Conservation (phyloP, 2,888 invertebrate species). For the Proisotoma minuta region DNA sequence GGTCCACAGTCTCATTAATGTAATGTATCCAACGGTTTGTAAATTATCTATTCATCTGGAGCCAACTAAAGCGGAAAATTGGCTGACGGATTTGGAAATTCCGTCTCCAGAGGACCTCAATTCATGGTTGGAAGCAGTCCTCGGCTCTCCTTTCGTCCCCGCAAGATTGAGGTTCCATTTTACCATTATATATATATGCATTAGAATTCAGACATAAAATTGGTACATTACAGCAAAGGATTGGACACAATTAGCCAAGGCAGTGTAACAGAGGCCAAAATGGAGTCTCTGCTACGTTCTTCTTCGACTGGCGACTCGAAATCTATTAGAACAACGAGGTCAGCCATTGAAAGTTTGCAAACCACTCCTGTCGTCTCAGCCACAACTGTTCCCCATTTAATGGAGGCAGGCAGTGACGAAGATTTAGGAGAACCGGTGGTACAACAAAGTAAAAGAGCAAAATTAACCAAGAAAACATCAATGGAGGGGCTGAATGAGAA, state of each 20-base stretch:
- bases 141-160: constrained; percentile 30
- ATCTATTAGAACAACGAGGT: constrained; percentile 1
- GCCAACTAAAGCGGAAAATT: constrained; percentile 38
- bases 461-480: neutral
- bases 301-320: neutral
- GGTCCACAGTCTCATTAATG: constrained; percentile 28
- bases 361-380: constrained; percentile 14
- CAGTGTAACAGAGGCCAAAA: constrained; percentile 15
- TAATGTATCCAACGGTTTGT: constrained; percentile 33
- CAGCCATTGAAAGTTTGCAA: constrained; percentile 9
- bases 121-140: constrained; percentile 30
- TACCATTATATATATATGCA: neutral
- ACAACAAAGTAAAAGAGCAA: neutral
- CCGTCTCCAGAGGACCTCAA: constrained; percentile 31
- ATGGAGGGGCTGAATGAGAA: constrained; percentile 14
- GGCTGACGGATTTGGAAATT: constrained; percentile 40
- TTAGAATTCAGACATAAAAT: too few species aligned
- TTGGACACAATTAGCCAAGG: constrained; percentile 11
- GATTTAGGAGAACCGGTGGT: constrained; percentile 30
- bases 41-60: constrained; percentile 24
- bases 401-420: constrained; percentile 18
- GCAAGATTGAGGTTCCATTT: constrained; percentile 11
- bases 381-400: constrained; percentile 15
- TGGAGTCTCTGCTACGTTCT: constrained; percentile 26
- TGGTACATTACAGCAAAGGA: neutral